Evolutionary conservation across 2,888 invertebrate species (phyloP).

Genomic region (Coremacera marginata): DNA sequence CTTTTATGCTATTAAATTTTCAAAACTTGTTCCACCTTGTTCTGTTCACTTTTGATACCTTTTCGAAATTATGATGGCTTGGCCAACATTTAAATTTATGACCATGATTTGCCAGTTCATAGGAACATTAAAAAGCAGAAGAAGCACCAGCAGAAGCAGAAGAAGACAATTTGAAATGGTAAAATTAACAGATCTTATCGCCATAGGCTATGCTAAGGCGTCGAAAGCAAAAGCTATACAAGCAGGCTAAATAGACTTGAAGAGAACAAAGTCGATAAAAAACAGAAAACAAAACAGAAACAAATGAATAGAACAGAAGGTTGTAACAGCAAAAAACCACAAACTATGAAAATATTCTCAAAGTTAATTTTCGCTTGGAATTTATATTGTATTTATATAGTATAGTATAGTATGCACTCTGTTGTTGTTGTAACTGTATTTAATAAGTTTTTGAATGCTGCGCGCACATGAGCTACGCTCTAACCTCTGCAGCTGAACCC

Average conservation of each 20-base stretch:
- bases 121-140: background rate
- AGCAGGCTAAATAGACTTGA: constrained; percentile 26
- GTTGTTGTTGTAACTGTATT: constrained; percentile 12
- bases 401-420: too few species aligned
- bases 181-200: constrained; percentile 35
- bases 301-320: background rate
- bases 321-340: background rate
- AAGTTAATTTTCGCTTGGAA: constrained; percentile 30
- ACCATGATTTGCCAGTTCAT: constrained; percentile 4
- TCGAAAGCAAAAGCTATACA: constrained; percentile 30
- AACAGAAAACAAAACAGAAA: background rate
- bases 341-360: constrained; percentile 5
- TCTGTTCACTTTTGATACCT: too few species aligned
- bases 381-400: constrained; percentile 20
- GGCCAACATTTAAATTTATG: constrained; percentile 6
- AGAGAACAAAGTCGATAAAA: background rate
- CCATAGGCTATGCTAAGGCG: constrained; percentile 18
- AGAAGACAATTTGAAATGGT: constrained; percentile 3
- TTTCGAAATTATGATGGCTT: too few species aligned
- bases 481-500: background rate
- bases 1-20: too few species aligned
- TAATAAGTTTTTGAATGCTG: constrained; percentile 32
- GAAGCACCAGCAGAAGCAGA: background rate
- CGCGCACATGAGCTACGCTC: background rate
- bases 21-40: too few species aligned